These are phyloP conservation scores for Tetragnatha montana DNA, from an alignment of 2,888 invertebrate species.

Conservation along the genomic window DNA sequence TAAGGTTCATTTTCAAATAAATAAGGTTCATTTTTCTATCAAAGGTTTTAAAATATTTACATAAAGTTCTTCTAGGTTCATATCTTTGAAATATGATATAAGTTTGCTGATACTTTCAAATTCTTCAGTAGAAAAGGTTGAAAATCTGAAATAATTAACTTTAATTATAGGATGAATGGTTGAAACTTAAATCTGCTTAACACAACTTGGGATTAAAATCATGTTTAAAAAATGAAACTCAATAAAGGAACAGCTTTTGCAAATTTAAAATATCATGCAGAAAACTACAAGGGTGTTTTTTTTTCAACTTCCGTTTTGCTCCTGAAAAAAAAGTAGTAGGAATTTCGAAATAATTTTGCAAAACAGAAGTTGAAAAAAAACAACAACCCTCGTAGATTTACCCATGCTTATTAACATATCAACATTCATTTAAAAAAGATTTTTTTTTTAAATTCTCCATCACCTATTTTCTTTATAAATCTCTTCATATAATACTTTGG, in stretches of 20 bases:
- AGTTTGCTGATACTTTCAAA: background rate
- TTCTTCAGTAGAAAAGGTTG: slow-evolving; percentile 43
- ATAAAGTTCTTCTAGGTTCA: slow-evolving; percentile 12
- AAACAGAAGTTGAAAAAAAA: no score
- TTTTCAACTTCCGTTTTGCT: no score
- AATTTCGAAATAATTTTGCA: no score
- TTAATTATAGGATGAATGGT: background rate
- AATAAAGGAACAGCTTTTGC: background rate
- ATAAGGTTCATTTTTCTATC: background rate
- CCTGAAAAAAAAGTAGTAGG: no score
- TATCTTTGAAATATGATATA: slow-evolving; percentile 27
- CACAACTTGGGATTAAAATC: background rate
- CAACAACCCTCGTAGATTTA: no score
- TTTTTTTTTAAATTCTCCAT: no score
- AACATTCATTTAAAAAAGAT: no score
- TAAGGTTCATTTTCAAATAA: background rate
- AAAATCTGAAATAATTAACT: slow-evolving; percentile 30
- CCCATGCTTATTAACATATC: background rate
- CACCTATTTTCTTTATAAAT: no score
- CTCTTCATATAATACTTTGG: slow-evolving; percentile 49
- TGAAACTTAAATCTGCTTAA: background rate
- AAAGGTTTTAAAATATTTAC: slow-evolving; percentile 28
- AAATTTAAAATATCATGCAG: background rate
- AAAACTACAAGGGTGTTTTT: no score
- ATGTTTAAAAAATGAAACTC: background rate